Evolutionary conservation across 2,888 invertebrate species (phyloP), one percentile per base, ranked within the genome.

Genomic region (Drosophila leonis): DNA sequence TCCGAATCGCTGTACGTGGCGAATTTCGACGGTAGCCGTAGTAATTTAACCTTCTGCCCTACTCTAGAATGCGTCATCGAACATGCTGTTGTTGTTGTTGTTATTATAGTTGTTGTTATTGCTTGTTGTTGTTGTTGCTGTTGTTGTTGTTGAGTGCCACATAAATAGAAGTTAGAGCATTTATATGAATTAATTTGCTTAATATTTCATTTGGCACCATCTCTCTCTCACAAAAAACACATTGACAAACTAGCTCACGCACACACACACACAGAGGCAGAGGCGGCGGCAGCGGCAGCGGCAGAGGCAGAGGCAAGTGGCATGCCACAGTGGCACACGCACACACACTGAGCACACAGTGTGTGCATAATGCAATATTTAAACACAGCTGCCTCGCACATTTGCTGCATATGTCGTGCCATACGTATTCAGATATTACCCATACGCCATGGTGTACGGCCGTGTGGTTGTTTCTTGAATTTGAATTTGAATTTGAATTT

Each of bases 11-110:
- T 52, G 80, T 82, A 88, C 80, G 88, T 83, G 88, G 83, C 88
- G 88, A 88, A 80, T 88, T 85, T 79, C 71, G 75, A 88, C 74
- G 70, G 62, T 70, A 54, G 80, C 65, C 79, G 71, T 83, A 73
- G 81, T 83, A 84, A 79, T 84, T 84, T 88, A 90, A 90, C 90
- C 88, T 90, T 88, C 90, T 90, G 90, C 86, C 90, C 91, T 92
- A 90, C 90, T 91, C 86, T 90, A 69, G 85, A 83, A 91, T 91
- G 92, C 92, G 92, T 91, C 91, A 92, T 91, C 92, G 83, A 86
- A 80, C 73, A 70, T 72, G 75, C 41, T 63, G 29, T 72, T 73
- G 65, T 52, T 55, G 51, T 59, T 15, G 27, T 33, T 48, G 51
- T 63, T 48, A n/a, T 44, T 44, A 15, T 35, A 44, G 46, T 37